Evolutionary conservation across 1,140 invertebrate genomes (phyloP), one percentile per base, ranked within the genome.

Genomic region (Lethrus apterus): DNA sequence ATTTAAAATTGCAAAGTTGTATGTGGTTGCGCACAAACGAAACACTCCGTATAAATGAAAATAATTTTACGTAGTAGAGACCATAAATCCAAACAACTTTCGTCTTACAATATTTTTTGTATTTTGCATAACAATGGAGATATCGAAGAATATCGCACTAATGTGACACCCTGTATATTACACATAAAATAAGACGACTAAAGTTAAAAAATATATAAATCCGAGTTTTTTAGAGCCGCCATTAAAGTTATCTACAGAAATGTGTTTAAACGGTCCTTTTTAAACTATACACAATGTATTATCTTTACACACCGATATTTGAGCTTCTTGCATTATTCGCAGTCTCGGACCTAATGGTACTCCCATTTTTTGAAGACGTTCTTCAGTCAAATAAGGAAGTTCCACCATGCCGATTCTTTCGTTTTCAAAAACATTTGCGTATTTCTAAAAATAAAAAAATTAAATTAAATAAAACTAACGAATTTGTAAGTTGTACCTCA

Each of bases 391-490:
- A 70, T 93, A 94, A 2, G 90, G 90, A 33, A 95, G 71, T 67
- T 95, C 92, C 19, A 92, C 83, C 69, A 94, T 87, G 8, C 90
- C 90, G 17, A 94, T 87, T 56, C 86, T 83, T 66, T 94, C 90
- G 46, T 83, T 82, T 59, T 93, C 89, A 56, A 95, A 86, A 20
- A 84, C 74, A 0, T 69, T 71, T 4, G 86, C 86, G 63, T 93
- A 95, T 84, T 91, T 93, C 89, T 94, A 70, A 11, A 72, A 74
- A 26, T 4, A 42, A 15, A 15, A 21, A 23, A 2, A 21, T 15
- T 24, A 26, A 9, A 24, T 14, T 46, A 36, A 21, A 46, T 15
- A 9, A 26, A 7, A 7, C 13, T 18, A 35, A 9, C 18, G 8
- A 24, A 41, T 48, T 38, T 46, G 43, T 18, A 35, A 7, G 14